These are phyloP conservation scores for Onychomys torridus DNA, from an alignment of 2,797 vertebrate species.

Conservation along the genomic window DNA sequence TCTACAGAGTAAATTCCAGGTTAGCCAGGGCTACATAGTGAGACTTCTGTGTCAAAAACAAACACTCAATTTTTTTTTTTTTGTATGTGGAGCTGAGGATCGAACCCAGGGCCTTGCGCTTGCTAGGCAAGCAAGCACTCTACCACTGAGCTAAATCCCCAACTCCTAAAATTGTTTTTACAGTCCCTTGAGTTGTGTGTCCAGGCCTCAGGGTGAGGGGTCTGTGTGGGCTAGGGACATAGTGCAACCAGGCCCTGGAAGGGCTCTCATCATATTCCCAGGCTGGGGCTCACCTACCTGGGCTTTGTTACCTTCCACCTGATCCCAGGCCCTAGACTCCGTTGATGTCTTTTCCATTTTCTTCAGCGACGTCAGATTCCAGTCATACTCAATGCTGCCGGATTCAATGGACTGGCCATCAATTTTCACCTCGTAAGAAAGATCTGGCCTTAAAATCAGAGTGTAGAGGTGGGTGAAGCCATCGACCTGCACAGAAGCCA, in stretches of 20 bases:
- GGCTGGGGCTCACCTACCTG: slow-evolving; percentile 82
- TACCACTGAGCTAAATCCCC: too few relatives aligned
- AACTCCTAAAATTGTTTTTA: not conserved
- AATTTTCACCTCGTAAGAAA: slow-evolving; percentile 90
- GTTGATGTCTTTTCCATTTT: slow-evolving; percentile 88
- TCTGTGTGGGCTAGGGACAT: too few relatives aligned
- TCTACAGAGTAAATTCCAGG: not conserved
- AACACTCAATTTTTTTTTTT: too few relatives aligned
- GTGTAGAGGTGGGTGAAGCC: slow-evolving; percentile 92
- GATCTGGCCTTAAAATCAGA: slow-evolving; percentile 90
- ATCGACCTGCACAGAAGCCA: slow-evolving; percentile 86
- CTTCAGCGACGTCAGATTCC: slow-evolving; percentile 89
- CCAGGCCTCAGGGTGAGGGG: not conserved
- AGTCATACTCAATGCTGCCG: slow-evolving; percentile 90
- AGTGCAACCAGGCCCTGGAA: not conserved
- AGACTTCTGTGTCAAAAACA: not conserved
- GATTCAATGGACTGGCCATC: slow-evolving; percentile 89
- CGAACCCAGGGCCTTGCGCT: too few relatives aligned
- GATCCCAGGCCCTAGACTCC: slow-evolving; percentile 87
- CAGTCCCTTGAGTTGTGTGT: not conserved
- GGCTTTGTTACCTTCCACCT: slow-evolving; percentile 85
- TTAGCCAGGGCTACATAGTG: not conserved
- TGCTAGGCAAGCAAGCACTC: too few relatives aligned
- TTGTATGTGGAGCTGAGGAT: too few relatives aligned
- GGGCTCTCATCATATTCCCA: not conserved